A percentile compares a stretch with the other conserved stretches of the same genome.
Evolutionary conservation across 2,113 vertebrate species (phyloP).

Genomic region (Junco hyemalis): DNA sequence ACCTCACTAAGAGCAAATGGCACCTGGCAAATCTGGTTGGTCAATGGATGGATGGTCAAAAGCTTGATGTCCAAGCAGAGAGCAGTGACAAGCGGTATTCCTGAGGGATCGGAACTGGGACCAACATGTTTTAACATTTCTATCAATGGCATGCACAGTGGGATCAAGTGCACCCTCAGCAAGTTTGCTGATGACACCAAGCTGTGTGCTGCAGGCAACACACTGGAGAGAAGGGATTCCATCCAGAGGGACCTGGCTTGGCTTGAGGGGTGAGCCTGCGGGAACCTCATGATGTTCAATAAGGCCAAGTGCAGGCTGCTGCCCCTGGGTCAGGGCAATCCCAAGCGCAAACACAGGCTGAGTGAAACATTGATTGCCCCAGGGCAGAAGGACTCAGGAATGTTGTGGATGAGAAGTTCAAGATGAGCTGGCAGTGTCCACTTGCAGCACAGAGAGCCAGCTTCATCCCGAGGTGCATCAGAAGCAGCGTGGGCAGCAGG

Average conservation of each 20-base stretch:
- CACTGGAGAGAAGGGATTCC: background rate
- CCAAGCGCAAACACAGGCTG: too few relatives aligned
- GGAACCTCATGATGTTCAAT: background rate
- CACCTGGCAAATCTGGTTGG: background rate
- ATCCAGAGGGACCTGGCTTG: background rate
- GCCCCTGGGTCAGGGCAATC: background rate
- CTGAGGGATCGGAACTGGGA: fast-evolving
- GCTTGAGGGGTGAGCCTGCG: too few relatives aligned
- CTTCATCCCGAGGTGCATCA: background rate
- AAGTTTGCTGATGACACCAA: background rate
- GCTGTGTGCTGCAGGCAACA: background rate
- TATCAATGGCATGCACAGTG: background rate
- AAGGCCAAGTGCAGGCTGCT: background rate
- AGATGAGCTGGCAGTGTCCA: background rate
- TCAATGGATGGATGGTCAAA: background rate
- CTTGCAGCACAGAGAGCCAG: background rate
- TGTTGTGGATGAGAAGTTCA: background rate
- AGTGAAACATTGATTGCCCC: too few relatives aligned
- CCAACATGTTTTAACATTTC: fast-evolving
- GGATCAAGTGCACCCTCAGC: background rate
- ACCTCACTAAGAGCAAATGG: background rate
- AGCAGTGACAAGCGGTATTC: background rate
- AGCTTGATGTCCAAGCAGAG: background rate
- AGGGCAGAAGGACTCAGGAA: background rate
- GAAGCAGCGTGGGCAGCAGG: background rate